These are phyloP conservation scores for Hypselothyrea guttata DNA, from an alignment of 2,888 invertebrate genomes.

Conservation along the genomic window DNA sequence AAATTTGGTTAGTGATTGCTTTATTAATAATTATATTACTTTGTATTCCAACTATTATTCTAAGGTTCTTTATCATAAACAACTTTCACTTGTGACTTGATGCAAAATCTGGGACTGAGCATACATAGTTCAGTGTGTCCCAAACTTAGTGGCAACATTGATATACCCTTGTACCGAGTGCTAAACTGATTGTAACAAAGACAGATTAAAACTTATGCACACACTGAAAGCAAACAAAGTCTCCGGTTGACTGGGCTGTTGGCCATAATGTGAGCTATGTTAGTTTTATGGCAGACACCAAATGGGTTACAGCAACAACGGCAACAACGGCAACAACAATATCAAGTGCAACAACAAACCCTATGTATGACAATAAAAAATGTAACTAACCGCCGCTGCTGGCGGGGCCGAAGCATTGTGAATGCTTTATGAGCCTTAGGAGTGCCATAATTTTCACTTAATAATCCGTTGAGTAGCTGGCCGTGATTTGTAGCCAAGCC, in stretches of 20 bases:
- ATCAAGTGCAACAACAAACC: slow-evolving; percentile 19
- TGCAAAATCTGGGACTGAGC: slow-evolving; percentile 10
- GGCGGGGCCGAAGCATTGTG: slow-evolving; percentile 58
- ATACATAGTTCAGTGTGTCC: slow-evolving; percentile 21
- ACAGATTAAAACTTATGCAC: slow-evolving; percentile 78
- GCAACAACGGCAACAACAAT: slow-evolving; percentile 9
- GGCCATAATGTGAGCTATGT: slow-evolving; percentile 68
- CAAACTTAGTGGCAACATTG: slow-evolving; percentile 17
- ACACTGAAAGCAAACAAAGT: slow-evolving; percentile 45
- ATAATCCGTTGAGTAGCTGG: slow-evolving; percentile 77
- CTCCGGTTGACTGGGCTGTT: slow-evolving; percentile 45
- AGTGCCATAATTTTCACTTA: slow-evolving; percentile 79
- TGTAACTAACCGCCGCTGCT: slow-evolving; percentile 65
- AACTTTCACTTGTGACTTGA: too few relatives aligned
- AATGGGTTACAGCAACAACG: slow-evolving; percentile 62
- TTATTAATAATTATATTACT: too few relatives aligned
- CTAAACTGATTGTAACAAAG: slow-evolving; percentile 64
- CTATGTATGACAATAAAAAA: slow-evolving; percentile 73
- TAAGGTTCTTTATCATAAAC: too few relatives aligned
- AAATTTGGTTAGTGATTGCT: too few relatives aligned
- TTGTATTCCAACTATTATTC: too few relatives aligned
- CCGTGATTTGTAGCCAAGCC: slow-evolving; percentile 66
- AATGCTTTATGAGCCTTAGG: slow-evolving; percentile 78
- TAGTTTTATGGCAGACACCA: slow-evolving; percentile 72
- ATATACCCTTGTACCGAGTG: slow-evolving; percentile 24